phyloP scores from a whole-genome alignment of 1,140 invertebrate genomes.

The Ceratina australensis region DNA sequence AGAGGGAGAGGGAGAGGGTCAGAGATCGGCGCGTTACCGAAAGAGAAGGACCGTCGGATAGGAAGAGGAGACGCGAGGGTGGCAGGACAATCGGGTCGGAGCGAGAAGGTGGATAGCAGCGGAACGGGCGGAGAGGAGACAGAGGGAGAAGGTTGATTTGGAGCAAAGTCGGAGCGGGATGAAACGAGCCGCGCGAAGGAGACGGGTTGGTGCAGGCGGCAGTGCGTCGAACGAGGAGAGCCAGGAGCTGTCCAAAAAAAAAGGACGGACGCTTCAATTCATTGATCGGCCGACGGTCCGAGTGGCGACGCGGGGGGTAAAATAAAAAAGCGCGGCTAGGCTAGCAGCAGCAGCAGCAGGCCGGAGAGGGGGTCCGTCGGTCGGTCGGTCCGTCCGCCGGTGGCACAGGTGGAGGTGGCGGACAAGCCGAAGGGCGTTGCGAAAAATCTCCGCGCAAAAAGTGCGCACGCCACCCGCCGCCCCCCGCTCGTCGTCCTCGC shows the following conservation, averaged over 20 bases:
- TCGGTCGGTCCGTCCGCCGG: no score
- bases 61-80: conserved; percentile 52
- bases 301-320: conserved; percentile 74
- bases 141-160: conserved; percentile 46
- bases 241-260: conserved; percentile 75
- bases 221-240: conserved; percentile 68
- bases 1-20: conserved; percentile 6
- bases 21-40: background rate
- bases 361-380: conserved; percentile 49
- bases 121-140: conserved; percentile 36
- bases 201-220: conserved; percentile 65
- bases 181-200: conserved; percentile 53
- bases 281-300: conserved; percentile 78
- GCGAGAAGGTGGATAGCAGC: conserved; percentile 53
- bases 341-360: conserved; percentile 19
- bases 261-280: conserved; percentile 78
- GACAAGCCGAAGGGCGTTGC: conserved; percentile 70
- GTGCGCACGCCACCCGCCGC: conserved; percentile 52
- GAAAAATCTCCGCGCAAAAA: conserved; percentile 72
- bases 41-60: conserved; percentile 62
- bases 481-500: conserved; percentile 22
- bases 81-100: conserved; percentile 49
- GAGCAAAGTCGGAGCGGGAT: conserved; percentile 37
- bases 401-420: conserved; percentile 60
- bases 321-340: conserved; percentile 72